Evolutionary conservation across 2,797 vertebrate species (phyloP).

Genomic region (Brachyrhaphis roseni): DNA sequence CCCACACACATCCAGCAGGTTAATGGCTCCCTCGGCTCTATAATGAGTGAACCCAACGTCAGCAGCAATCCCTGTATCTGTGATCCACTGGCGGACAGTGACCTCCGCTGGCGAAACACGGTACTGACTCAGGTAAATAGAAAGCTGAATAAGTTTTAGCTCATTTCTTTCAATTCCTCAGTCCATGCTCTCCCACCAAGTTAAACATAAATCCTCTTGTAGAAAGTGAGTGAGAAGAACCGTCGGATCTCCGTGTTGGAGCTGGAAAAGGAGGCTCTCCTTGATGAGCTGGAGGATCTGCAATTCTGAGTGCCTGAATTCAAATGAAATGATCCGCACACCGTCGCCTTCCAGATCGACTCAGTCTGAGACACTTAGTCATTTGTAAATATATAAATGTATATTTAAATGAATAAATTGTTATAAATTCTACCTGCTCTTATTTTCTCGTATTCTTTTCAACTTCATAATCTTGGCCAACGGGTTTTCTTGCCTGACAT

Average conservation of each 20-base stretch:
- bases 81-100: conserved; percentile 61
- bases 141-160: background rate
- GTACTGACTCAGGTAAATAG: conserved; percentile 72
- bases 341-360: conserved; percentile 7
- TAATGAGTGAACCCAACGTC: conserved; percentile 76
- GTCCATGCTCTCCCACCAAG: background rate
- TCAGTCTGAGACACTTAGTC: background rate
- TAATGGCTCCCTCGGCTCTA: conserved; percentile 76
- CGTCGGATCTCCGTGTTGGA: conserved; percentile 75
- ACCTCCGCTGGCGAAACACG: conserved; percentile 78
- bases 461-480: background rate
- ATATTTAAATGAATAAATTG: conserved; percentile 44
- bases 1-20: conserved; percentile 74
- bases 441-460: background rate
- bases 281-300: conserved; percentile 64
- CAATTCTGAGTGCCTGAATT: conserved; percentile 40
- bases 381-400: conserved; percentile 60
- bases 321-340: background rate
- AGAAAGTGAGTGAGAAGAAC: conserved; percentile 78
- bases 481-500: background rate
- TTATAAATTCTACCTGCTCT: background rate
- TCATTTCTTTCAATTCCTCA: background rate
- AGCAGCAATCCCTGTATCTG: conserved; percentile 51
- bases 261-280: conserved; percentile 70
- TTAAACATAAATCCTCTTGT: conserved; percentile 2